Evolutionary conservation across 2,888 invertebrate genomes (phyloP), one percentile per base, ranked within the genome.

Genomic region (Acrobeloides nanus): DNA sequence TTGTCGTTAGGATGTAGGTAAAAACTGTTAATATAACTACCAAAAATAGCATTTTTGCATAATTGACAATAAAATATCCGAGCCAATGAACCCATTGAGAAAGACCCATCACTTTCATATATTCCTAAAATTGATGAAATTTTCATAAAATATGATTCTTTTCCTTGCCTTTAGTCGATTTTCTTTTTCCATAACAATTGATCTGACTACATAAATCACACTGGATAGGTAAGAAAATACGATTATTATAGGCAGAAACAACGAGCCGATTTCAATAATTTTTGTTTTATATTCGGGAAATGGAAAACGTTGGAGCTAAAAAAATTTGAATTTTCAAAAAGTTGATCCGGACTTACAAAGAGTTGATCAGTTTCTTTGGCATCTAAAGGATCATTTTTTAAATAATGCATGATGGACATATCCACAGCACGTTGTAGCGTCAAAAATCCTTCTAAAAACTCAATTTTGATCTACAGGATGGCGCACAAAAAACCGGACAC

Each of bases 61-160:
- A 68, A 53, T 66, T 68, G 35, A 61, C 49, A 34, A 83, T 77
- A 74, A 86, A 87, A 86, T 88, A 88, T 1, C 87, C 86, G 0
- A 81, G 74, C 87, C 89, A 89, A 66, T 88, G 84, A 57, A 87
- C 76, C 84, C 85, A 86, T 44, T 83, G 83, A 26, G 82, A 81
- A 23, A 89, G 76, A 1, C 89, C 89, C 84, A 88, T 87, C 76
- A 89, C 86, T 79, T 87, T 87, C 86, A 89, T 85, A 1, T 86
- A 83, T 80, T 89, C 89, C 84, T 88, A n/a, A 7, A 10, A 79
- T 87, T 87, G 85, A 89, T 85, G 0, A 86, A 83, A 80, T 86
- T 83, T 80, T 89, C 84, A 80, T 84, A 85, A n/a, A n/a, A n/a
- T n/a, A n/a, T n/a, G n/a, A n/a, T n/a, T n/a, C n/a, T n/a, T n/a